Base-by-base conservation (phyloP, 2,888 invertebrate genomes). In the Anarsia innoxiella region DNA sequence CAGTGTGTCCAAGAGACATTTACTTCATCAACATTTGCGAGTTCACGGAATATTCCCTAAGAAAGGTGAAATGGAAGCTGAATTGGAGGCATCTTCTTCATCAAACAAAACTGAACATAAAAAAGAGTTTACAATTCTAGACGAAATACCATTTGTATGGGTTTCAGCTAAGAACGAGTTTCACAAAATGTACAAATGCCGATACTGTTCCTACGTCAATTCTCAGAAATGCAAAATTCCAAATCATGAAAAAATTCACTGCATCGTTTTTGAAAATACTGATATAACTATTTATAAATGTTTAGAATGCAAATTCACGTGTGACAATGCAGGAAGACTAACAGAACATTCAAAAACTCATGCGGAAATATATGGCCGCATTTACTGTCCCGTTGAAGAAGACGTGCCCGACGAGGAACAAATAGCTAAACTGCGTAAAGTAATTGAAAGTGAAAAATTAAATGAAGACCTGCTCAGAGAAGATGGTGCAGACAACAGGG, bases 161-260 rank as follows among this genome's bases (percentile, higher is more conserved):
- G 91, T 93, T 0, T 90, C 91, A 0, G 89, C 90, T 25, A 88
- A 88, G 42, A 90, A 90, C 9, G 88, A 89, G 37, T 90, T 93
- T 42, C 88, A 89, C 35, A 94, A 94, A 75, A 93, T 95, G 90
- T 91, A 91, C 65, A 93, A 93, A 63, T 96, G 95, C 63, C 88
- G 92, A 16, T 91, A 88, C 63, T 95, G 95, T 63, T 94, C 95
- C 0, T 93, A 93, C 65, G 91, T 94, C 9, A 93, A 93, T 61
- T 86, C 91, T n/a, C 87, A 93, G 33, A 90, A 92, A 56, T 89
- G 90, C 29, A 93, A 93, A 66, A 91, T 95, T 40, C 89, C 90
- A 16, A 92, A 93, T 54, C 95, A 96, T 69, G 94, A 95, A 67
- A 90, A 90, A 62, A 92, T 94, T 88, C 94, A 94, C 66, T 86